Conservation (phyloP, 2,113 vertebrate genomes). For the Rana temporaria region DNA sequence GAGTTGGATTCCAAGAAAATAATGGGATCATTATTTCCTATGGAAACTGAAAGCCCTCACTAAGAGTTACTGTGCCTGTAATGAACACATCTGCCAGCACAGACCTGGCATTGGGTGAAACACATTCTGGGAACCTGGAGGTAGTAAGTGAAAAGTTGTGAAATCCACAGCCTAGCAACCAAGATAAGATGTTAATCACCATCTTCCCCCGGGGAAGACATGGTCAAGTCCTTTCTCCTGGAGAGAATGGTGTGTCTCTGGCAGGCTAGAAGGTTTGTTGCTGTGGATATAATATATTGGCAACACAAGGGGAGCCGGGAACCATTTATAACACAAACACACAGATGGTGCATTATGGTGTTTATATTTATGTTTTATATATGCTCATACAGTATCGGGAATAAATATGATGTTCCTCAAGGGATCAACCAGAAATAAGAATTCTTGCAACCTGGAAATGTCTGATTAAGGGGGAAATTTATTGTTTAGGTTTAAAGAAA, state of each 20-base stretch:
- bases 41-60: constrained; percentile 47
- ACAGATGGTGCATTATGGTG: constrained; percentile 24
- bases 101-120: constrained; percentile 35
- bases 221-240: background rate
- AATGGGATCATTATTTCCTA: constrained; percentile 57
- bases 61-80: constrained; percentile 42
- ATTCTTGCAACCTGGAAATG: background rate
- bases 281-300: constrained; percentile 35
- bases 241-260: constrained; percentile 24
- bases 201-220: background rate
- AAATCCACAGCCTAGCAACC: constrained; percentile 20
- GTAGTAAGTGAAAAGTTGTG: constrained; percentile 38
- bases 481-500: too few species aligned
- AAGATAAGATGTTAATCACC: constrained; percentile 50
- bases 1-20: constrained; percentile 51
- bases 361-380: constrained; percentile 20
- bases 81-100: constrained; percentile 39
- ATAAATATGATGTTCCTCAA: constrained; percentile 17
- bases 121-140: constrained; percentile 24
- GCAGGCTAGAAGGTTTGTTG: constrained; percentile 5
- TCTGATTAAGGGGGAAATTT: too few species aligned
- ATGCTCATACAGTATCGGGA: background rate
- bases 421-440: background rate
- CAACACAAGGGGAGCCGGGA: background rate
- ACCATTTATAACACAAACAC: background rate